A percentile compares a stretch with the other conserved stretches of the same genome.
Evolutionary conservation across 2,797 vertebrate genomes (phyloP).

Genomic region (Enteromius mattozi): DNA sequence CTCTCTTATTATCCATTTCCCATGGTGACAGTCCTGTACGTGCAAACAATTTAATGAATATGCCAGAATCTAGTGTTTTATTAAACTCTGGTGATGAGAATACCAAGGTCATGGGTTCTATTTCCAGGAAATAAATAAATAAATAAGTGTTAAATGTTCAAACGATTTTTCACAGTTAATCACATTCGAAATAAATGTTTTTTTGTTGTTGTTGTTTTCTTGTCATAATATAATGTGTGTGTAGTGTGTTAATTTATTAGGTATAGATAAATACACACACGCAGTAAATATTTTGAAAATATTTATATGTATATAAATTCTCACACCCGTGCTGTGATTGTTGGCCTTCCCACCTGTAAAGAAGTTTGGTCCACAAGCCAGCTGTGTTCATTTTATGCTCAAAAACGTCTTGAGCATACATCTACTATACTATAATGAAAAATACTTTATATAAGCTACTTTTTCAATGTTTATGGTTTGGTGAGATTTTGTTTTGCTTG

Average conservation of each 20-base stretch:
- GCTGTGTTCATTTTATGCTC: conserved; percentile 53
- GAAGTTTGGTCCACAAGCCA: conserved; percentile 31
- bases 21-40: not conserved
- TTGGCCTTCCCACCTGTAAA: conserved; percentile 42
- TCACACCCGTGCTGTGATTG: not conserved
- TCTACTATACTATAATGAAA: not conserved
- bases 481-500: not conserved
- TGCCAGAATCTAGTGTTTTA: not conserved
- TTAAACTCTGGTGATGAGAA: not conserved
- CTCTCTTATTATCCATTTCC: conserved; percentile 2
- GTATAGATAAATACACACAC: too few species aligned
- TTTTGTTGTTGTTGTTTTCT: too few species aligned
- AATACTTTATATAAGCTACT: not conserved
- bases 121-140: not conserved
- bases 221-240: too few species aligned
- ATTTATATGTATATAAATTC: too few species aligned
- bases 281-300: too few species aligned
- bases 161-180: too few species aligned
- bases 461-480: not conserved
- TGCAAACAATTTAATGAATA: not conserved
- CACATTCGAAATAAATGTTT: too few species aligned
- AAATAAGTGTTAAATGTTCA: too few species aligned
- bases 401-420: conserved; percentile 32
- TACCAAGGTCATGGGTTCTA: not conserved
- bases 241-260: too few species aligned